These are phyloP conservation scores for Hoplostethus atlanticus DNA, from an alignment of 2,797 vertebrate genomes.

Conservation along the genomic window DNA sequence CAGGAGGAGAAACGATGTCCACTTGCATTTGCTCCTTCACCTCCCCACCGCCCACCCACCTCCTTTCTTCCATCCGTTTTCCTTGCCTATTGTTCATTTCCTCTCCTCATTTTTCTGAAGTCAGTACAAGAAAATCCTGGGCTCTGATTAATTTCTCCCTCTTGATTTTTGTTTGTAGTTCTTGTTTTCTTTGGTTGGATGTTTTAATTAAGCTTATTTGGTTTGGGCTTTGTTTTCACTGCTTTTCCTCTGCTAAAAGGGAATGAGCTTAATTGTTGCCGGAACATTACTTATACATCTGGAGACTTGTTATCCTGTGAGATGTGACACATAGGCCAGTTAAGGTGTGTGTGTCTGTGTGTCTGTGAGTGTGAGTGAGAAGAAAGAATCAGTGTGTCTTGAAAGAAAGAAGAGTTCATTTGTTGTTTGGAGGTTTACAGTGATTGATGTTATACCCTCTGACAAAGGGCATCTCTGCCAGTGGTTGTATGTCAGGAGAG, in stretches of 20 bases:
- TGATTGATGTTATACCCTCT: conserved; percentile 5
- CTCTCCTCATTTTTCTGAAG: conserved; percentile 72
- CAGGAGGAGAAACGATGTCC: conserved; percentile 59
- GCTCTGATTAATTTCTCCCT: conserved; percentile 83
- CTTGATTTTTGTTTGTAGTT: conserved; percentile 84
- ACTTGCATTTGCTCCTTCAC: conserved; percentile 68
- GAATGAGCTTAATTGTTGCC: conserved; percentile 70
- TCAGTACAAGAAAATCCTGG: conserved; percentile 67
- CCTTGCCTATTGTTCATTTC: conserved; percentile 84
- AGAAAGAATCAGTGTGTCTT: neutral
- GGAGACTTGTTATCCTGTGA: conserved; percentile 44
- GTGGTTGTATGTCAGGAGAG: neutral
- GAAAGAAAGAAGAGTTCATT: conserved; percentile 8
- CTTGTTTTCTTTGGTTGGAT: conserved; percentile 81
- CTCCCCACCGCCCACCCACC: conserved; percentile 53
- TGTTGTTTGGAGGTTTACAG: neutral
- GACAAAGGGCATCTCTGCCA: neutral
- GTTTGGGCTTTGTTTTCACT: conserved; percentile 77
- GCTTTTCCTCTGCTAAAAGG: conserved; percentile 76
- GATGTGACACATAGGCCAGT: conserved; percentile 48
- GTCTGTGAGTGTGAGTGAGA: conserved; percentile 13
- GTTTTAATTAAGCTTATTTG: conserved; percentile 82
- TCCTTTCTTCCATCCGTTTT: conserved; percentile 76
- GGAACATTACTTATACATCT: conserved; percentile 64
- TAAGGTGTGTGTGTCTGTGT: conserved; percentile 24